Evolutionary conservation across 2,888 invertebrate species (phyloP).

Genomic region (Saturnia japonica): DNA sequence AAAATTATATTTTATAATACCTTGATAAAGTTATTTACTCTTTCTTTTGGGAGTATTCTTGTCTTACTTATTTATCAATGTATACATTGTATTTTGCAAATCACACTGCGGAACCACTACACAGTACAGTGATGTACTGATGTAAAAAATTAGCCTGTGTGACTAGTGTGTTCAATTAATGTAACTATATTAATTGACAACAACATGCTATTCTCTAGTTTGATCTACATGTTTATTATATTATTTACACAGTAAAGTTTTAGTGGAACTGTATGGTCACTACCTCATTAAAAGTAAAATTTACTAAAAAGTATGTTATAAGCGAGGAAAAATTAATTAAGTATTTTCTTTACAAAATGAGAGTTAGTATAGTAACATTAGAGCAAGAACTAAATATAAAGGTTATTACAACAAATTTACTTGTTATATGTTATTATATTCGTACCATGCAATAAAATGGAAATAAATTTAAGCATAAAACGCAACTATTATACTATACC

Average conservation of each 20-base stretch:
- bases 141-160: background rate
- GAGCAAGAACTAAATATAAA: background rate
- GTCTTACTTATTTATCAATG: background rate
- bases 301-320: background rate
- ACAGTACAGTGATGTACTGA: background rate
- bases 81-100: background rate
- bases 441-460: constrained; percentile 13
- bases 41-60: no score
- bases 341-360: background rate
- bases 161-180: background rate
- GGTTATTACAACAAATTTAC: background rate
- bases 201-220: background rate
- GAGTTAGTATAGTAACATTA: background rate
- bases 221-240: background rate
- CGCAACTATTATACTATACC: constrained; percentile 59
- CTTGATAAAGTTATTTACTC: background rate
- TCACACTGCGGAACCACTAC: background rate
- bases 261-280: background rate
- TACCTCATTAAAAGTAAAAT: background rate
- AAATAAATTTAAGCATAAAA: constrained; percentile 11
- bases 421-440: background rate
- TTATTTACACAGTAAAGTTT: background rate
- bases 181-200: background rate
- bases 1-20: no score
- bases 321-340: background rate